Base-by-base conservation (phyloP, 2,888 invertebrate genomes). In the Caenorhabditis sp. region DNA sequence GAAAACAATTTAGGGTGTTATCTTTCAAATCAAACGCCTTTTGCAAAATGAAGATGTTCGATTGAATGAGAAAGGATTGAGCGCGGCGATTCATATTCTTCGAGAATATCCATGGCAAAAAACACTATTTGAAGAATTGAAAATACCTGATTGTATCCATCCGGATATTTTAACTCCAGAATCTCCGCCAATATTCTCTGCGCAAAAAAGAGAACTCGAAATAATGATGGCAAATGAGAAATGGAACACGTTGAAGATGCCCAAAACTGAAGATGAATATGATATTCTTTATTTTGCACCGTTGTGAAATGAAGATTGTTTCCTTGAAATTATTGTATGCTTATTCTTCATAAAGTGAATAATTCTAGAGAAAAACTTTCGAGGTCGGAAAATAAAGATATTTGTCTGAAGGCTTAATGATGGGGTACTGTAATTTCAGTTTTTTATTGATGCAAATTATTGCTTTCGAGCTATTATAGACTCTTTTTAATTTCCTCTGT, bases 51-150 rank as follows among this genome's bases (percentile, higher is more conserved):
- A 70, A n/a, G 70, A 67, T 53, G 17, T 60, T 10, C 59, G 75
- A 17, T 64, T 75, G 38, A 75, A 67, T 43, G 75, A 70, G 25
- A 75, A 75, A 53, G 75, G 64, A 25, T 59, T 68, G 1, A 56
- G 50, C 2, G 57, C 70, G 26, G 63, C 75, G 0, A 50, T 64
- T 8, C 62, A 64, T 20, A 27, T 75, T 50, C 64, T 75, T 38
- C 60, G 67, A 43, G 67, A 70, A 50, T 61, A 61, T 27, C 70
- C 75, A 0, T 70, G 60, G 58, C 75, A 67, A 36, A 8, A 21
- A 7, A n/a, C 7, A 36, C 20, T 58, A 20, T 58, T 58, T 14
- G 17, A 36, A 27, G 36, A 58, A 8, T 27, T 58, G 57, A 58
- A 58, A 4, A 58, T 58, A n/a, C 8, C n/a, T 4, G 36, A 58